Conservation (phyloP, 2,797 vertebrate species). For the Scolopax rusticola region DNA sequence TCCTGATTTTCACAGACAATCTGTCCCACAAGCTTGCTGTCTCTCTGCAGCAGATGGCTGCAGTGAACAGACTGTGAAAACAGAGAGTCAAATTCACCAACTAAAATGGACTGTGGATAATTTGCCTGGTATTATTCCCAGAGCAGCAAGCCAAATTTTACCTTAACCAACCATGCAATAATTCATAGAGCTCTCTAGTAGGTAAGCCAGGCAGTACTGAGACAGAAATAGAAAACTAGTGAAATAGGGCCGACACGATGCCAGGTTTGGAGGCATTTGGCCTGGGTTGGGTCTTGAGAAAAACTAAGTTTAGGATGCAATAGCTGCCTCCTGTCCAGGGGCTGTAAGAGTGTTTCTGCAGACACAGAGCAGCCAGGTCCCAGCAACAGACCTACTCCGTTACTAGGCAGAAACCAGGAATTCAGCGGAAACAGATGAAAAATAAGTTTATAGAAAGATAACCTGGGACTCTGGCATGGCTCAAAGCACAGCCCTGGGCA, state of each 20-base stretch:
- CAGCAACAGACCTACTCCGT: background rate
- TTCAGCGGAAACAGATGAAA: conserved; percentile 8
- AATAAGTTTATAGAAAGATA: background rate
- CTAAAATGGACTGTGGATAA: conserved; percentile 45
- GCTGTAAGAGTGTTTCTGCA: background rate
- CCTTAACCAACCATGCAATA: background rate
- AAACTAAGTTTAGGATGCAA: background rate
- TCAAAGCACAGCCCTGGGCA: background rate
- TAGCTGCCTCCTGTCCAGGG: background rate
- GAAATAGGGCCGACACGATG: background rate
- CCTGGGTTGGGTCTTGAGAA: background rate
- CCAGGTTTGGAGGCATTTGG: conserved; percentile 4
- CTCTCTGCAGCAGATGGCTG: conserved; percentile 42
- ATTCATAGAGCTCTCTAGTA: background rate
- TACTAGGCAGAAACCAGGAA: background rate
- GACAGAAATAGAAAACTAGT: conserved; percentile 16
- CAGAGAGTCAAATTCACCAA: background rate
- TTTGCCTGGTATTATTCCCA: conserved; percentile 37
- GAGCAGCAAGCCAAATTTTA: conserved; percentile 15
- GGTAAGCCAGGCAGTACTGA: conserved; percentile 19
- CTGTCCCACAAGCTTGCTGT: conserved; percentile 25
- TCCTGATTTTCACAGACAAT: conserved; percentile 21
- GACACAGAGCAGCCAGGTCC: background rate
- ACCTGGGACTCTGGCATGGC: background rate
- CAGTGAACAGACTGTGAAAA: conserved; percentile 44